Evolutionary conservation across 2,113 vertebrate species (phyloP).

Genomic region (Anguilla rostrata): DNA sequence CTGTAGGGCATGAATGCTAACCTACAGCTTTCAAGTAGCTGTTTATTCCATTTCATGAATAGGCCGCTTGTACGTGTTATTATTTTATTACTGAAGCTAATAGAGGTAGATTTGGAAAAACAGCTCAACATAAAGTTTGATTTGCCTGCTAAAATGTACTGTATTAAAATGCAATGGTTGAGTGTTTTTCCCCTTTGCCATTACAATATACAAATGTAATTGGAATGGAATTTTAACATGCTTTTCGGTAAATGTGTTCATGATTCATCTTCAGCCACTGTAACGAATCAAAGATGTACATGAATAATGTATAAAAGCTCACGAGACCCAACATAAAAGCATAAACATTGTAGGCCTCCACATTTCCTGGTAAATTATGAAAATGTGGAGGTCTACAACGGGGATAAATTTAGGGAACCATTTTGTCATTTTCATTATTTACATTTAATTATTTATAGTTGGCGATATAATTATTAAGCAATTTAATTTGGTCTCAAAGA

Average conservation of each 20-base stretch:
- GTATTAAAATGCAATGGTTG: constrained; percentile 25
- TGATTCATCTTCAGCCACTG: not conserved
- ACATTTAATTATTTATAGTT: too few relatives aligned
- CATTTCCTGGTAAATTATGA: not conserved
- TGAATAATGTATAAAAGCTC: not conserved
- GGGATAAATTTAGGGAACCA: too few relatives aligned
- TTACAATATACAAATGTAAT: constrained; percentile 25
- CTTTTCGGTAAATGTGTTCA: not conserved
- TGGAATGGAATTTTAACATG: constrained; percentile 11
- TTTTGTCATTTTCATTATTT: too few relatives aligned
- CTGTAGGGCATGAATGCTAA: constrained; percentile 13
- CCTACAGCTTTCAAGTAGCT: constrained; percentile 13
- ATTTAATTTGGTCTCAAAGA: too few relatives aligned
- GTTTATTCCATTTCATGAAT: constrained; percentile 37
- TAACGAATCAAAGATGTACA: not conserved
- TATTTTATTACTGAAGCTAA: constrained; percentile 31
- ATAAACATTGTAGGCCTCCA: not conserved
- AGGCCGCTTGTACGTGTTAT: constrained; percentile 35
- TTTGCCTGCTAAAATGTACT: constrained; percentile 21
- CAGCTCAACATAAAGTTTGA: constrained; percentile 19
- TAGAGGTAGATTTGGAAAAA: constrained; percentile 34
- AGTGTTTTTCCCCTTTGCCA: constrained; percentile 21
- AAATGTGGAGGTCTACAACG: too few relatives aligned
- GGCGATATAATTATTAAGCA: too few relatives aligned
- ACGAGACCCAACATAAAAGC: not conserved